These are phyloP conservation scores for Folsomia candida DNA, from an alignment of 2,888 invertebrate species.

Conservation along the genomic window DNA sequence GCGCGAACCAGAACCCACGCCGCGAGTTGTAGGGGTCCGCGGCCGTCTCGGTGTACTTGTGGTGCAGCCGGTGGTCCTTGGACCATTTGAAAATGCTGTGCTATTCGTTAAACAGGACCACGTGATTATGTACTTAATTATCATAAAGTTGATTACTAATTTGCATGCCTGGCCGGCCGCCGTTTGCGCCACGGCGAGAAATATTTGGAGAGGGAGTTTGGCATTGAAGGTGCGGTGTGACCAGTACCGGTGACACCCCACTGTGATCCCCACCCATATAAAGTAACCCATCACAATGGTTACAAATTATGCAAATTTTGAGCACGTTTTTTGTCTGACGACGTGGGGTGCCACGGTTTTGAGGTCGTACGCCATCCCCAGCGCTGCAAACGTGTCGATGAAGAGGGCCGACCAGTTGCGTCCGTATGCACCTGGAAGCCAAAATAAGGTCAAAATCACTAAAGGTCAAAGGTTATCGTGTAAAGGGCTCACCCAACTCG, in stretches of 20 bases:
- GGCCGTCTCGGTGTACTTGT: not conserved
- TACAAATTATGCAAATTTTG: not conserved
- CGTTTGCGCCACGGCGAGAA: slow-evolving; percentile 27
- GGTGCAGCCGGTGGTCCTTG: not conserved
- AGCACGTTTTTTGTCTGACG: too few species aligned
- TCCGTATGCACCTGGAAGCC: not conserved
- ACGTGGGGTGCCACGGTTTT: slow-evolving; percentile 63
- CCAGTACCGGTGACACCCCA: slow-evolving; percentile 26
- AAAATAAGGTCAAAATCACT: too few species aligned
- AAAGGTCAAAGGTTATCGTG: too few species aligned
- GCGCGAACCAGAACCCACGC: not conserved
- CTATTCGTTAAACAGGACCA: not conserved
- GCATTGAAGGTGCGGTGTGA: slow-evolving; percentile 35
- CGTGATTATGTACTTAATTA: too few species aligned
- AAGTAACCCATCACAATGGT: too few species aligned
- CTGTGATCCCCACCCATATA: not conserved
- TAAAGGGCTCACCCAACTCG: too few species aligned
- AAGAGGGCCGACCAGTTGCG: slow-evolving; percentile 73
- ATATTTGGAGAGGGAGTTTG: slow-evolving; percentile 18
- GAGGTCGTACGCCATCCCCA: slow-evolving; percentile 85
- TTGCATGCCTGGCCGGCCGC: slow-evolving; percentile 26
- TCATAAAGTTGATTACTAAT: not conserved
- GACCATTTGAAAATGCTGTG: not conserved
- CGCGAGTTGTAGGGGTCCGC: not conserved
- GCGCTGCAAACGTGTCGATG: slow-evolving; percentile 74